These are phyloP conservation scores for Aldrovandia affinis DNA, from an alignment of 2,797 vertebrate genomes.

Conservation along the genomic window DNA sequence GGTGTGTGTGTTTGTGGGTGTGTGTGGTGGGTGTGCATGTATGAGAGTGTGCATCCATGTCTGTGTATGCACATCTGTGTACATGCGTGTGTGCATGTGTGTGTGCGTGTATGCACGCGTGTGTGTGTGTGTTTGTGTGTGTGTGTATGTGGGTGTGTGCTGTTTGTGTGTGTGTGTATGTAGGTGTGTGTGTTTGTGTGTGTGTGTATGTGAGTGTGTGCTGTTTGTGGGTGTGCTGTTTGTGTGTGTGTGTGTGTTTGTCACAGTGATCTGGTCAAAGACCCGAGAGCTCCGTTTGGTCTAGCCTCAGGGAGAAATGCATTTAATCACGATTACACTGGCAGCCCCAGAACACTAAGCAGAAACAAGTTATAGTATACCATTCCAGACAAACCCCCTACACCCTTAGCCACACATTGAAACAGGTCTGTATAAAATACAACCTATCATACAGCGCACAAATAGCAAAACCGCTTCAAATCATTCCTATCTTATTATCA, in stretches of 20 bases:
- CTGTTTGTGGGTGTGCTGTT: background rate
- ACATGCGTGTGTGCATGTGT: background rate
- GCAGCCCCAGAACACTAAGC: background rate
- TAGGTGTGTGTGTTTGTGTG: too few species aligned
- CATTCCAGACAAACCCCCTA: slow-evolving; percentile 2
- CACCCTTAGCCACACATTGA: background rate
- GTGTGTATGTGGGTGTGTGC: too few species aligned
- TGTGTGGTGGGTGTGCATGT: too few species aligned
- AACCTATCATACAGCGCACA: background rate
- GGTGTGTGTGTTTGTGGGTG: too few species aligned
- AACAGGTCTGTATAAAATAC: background rate
- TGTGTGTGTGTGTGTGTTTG: background rate
- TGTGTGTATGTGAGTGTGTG: background rate
- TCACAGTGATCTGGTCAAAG: background rate
- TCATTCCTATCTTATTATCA: background rate
- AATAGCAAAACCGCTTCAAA: background rate
- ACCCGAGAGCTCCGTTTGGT: background rate
- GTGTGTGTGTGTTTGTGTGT: background rate
- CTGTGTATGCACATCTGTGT: too few species aligned
- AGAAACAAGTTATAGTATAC: background rate
- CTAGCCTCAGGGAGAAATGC: slow-evolving; percentile 7
- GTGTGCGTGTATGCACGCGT: background rate
- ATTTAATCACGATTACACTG: background rate
- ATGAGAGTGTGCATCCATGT: too few species aligned
- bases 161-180: too few species aligned